Base-by-base conservation (phyloP, 2,113 vertebrate species). In the Rhineura floridana region DNA sequence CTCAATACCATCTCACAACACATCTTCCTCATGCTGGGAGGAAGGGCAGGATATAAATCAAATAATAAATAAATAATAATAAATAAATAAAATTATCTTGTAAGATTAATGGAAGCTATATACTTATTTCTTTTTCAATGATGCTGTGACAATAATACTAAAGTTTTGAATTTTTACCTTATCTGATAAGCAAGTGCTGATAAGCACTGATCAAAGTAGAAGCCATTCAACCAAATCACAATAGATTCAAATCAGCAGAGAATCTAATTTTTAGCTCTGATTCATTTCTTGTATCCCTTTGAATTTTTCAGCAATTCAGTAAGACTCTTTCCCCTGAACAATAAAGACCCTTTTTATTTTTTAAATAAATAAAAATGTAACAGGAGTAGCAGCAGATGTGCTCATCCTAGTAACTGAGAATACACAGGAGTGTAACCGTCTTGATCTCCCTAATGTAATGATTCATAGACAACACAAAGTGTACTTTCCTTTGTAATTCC, bases 381-480 rank as follows among this genome's bases (percentile, higher is more conserved):
- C 39, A 91, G 46, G 28, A 39, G n/a, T 81, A 90, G 79, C 67
- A 73, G 76, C 76, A 89, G 0, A 89, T 70, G 0, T 67, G 85
- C 70, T 88, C 81, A 86, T 84, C 76, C 88, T 84, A 59, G 88
- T 63, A 92, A 95, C 77, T 89, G 73, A 84, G 52, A 94, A 86
- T 44, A 89, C 0, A 3, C 30, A 89, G 46, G 72, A 87, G 73
- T 79, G 36, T 1, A 25, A 88, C 91, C 79, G 46, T 73, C 62
- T 87, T 81, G 55, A 75, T 86, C 76, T 63, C 52, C 79, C 28
- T 39, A 63, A 89, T 88, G 83, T 83, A 90, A 84, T 91, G 36
- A 77, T 93, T 86, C 84, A 90, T 88, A 87, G 87, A 39, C 28
- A 91, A 78, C 70, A 70, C 59, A 73, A 87, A 82, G 44, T 36